phyloP scores from a whole-genome alignment of 2,113 vertebrate species.

The Callionymus lyra region DNA sequence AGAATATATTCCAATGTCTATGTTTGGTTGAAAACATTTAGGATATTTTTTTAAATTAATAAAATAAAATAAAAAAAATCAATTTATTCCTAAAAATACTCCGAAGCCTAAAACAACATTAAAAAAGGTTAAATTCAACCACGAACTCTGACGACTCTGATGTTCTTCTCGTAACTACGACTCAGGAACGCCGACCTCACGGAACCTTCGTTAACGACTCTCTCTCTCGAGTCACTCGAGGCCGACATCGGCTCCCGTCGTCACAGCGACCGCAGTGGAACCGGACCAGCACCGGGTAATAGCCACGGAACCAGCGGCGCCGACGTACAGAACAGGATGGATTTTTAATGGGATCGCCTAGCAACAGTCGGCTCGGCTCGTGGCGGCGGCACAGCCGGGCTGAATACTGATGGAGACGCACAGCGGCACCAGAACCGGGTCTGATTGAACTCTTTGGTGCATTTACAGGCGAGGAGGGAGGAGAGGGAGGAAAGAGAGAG shows the following conservation, averaged over 20 bases:
- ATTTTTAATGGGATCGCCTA: slow-evolving; percentile 59
- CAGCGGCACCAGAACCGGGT: neutral
- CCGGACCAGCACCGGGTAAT: slow-evolving; percentile 12
- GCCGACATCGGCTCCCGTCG: slow-evolving; percentile 6
- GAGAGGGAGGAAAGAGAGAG: no score
- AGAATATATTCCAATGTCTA: no score
- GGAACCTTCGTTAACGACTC: no score
- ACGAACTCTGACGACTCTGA: no score
- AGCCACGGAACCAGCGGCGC: slow-evolving; percentile 27
- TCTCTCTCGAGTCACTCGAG: slow-evolving; percentile 1
- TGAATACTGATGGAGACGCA: slow-evolving; percentile 43
- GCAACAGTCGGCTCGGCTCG: slow-evolving; percentile 61
- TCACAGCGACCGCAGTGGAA: slow-evolving; percentile 20
- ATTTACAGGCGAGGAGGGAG: slow-evolving; percentile 17
- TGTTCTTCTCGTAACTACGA: no score
- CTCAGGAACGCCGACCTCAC: no score
- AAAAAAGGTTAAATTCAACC: no score
- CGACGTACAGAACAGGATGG: slow-evolving; percentile 34
- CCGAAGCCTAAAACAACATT: no score
- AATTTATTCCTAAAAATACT: no score
- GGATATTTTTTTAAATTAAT: no score
- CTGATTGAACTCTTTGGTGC: slow-evolving; percentile 15
- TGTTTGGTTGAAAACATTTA: no score
- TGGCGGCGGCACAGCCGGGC: slow-evolving; percentile 44
- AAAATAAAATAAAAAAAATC: no score